phyloP scores from a whole-genome alignment of 2,113 vertebrate species.

The Sebastes schlegelii region DNA sequence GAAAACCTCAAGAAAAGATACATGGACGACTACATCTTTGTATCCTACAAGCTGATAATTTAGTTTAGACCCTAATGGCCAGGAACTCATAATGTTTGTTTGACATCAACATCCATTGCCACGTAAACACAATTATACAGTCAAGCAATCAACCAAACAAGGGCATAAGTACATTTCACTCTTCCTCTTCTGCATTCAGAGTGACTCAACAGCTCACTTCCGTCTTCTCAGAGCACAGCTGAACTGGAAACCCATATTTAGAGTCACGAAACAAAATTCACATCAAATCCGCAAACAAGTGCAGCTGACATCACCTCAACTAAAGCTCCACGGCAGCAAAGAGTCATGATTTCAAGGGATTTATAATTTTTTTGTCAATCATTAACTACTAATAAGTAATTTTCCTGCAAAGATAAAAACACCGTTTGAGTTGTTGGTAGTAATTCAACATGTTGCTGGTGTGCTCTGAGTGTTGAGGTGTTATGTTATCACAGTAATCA shows the following conservation, averaged over 20 bases:
- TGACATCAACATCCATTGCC: no score
- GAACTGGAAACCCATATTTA: conserved; percentile 43
- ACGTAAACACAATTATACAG: not conserved
- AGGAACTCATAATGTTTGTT: not conserved
- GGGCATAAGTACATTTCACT: conserved; percentile 35
- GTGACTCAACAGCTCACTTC: conserved; percentile 79
- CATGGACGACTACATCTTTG: conserved; percentile 97
- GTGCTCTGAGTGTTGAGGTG: not conserved
- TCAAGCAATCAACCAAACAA: conserved; percentile 40
- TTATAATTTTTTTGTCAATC: not conserved
- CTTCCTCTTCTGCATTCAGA: conserved; percentile 80
- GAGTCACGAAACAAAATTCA: not conserved
- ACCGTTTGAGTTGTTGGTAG: not conserved
- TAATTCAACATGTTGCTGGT: not conserved
- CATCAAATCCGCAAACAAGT: not conserved
- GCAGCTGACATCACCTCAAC: not conserved
- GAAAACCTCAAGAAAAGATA: conserved; percentile 98
- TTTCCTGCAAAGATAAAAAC: not conserved
- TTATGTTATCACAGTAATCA: not conserved
- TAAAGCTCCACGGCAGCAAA: no score
- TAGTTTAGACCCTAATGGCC: not conserved
- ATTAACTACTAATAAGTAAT: not conserved
- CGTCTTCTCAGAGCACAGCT: conserved; percentile 56
- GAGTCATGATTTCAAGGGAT: not conserved
- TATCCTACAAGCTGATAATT: conserved; percentile 82